phyloP scores from a whole-genome alignment of 2,797 vertebrate genomes.

The Oreochromis grahami region DNA sequence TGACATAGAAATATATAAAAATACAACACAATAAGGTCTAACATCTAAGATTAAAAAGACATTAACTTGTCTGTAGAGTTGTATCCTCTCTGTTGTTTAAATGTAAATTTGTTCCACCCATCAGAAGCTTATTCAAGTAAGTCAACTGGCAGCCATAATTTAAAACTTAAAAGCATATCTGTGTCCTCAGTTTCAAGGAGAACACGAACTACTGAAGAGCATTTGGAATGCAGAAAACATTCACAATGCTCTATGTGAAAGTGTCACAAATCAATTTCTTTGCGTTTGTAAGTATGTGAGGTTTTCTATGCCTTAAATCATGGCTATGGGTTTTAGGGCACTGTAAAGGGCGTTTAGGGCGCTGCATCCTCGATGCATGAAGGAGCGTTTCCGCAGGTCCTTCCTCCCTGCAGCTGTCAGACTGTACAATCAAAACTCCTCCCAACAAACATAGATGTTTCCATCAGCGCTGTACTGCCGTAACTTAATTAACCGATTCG shows the following conservation, averaged over 20 bases:
- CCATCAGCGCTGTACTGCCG: no score
- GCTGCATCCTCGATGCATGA: no score
- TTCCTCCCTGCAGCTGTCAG: no score
- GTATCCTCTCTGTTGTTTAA: neutral
- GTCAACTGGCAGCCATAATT: neutral
- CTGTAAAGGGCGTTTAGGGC: neutral
- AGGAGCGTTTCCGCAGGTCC: no score
- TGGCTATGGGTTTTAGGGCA: neutral
- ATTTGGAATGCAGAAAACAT: neutral
- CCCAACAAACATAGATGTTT: no score
- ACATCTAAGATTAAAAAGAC: neutral
- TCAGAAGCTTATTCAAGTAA: neutral
- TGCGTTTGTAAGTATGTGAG: neutral
- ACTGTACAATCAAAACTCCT: no score
- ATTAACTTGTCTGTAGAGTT: neutral
- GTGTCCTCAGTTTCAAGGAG: neutral
- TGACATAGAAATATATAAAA: neutral
- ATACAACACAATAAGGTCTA: neutral
- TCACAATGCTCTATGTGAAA: neutral
- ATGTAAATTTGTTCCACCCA: neutral
- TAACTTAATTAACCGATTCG: no score
- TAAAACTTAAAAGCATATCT: neutral
- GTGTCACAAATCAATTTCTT: neutral
- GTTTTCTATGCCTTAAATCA: neutral
- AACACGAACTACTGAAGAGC: fast-evolving